phyloP scores from a whole-genome alignment of 2,888 invertebrate species.

The Pseudococcus longispinus region DNA sequence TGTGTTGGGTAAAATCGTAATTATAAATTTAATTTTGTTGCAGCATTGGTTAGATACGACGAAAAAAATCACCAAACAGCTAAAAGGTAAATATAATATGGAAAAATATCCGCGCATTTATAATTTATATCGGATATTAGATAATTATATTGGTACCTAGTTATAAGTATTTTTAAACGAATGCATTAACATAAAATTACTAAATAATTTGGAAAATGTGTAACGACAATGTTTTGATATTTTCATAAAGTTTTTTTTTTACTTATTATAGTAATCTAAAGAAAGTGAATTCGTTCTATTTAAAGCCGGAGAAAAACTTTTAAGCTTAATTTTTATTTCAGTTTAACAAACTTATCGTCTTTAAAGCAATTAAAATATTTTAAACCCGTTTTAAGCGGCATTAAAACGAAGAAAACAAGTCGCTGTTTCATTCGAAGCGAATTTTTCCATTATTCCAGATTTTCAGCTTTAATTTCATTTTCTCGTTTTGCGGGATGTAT shows the following conservation, averaged over 20 bases:
- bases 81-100: conserved; percentile 69
- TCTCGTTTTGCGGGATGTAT: conserved; percentile 37
- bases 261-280: background rate
- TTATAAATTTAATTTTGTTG: conserved; percentile 60
- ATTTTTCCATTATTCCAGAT: conserved; percentile 55
- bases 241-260: conserved; percentile 15
- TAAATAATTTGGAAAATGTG: conserved; percentile 12
- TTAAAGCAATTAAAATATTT: conserved; percentile 51
- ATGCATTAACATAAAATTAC: conserved; percentile 21
- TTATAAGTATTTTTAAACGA: background rate
- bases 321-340: conserved; percentile 52
- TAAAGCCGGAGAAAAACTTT: conserved; percentile 26
- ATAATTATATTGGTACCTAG: background rate
- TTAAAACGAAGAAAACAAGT: conserved; percentile 50
- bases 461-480: conserved; percentile 53
- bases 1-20: background rate
- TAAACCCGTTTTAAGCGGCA: conserved; percentile 53
- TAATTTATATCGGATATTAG: background rate
- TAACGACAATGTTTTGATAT: conserved; percentile 33
- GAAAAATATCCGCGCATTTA: background rate
- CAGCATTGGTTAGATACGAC: conserved; percentile 95
- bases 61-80: conserved; percentile 85
- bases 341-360: conserved; percentile 54
- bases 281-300: conserved; percentile 47
- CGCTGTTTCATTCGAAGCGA: conserved; percentile 39